These are phyloP conservation scores for Orientallactaga bullata DNA, from an alignment of 2,113 vertebrate species.

Conservation along the genomic window DNA sequence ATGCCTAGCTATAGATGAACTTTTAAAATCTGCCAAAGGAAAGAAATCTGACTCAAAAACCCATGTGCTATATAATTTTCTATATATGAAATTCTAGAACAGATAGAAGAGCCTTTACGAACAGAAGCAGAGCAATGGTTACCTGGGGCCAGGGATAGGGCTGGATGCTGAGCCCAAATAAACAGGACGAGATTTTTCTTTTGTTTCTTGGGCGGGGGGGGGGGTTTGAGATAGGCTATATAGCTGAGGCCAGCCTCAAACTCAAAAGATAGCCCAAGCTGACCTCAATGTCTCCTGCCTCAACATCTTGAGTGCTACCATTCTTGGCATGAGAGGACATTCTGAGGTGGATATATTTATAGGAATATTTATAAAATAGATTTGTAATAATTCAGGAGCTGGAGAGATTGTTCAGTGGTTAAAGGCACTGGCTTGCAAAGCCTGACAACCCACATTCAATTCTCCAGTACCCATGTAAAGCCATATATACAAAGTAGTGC, in stretches of 20 bases:
- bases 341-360: neutral
- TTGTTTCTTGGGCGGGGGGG: no score
- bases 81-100: neutral
- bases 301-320: neutral
- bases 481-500: no score
- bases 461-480: no score
- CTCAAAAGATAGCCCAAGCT: neutral
- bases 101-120: neutral
- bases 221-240: neutral
- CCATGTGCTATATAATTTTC: neutral
- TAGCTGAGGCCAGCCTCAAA: neutral
- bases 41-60: constrained; percentile 18
- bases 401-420: no score
- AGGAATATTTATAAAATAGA: neutral
- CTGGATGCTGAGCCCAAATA: neutral
- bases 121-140: neutral
- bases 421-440: no score
- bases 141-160: no score
- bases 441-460: no score
- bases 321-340: neutral
- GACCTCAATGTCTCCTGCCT: neutral
- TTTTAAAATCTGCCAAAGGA: neutral
- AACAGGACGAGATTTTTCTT: neutral
- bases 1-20: neutral
- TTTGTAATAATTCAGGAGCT: neutral